Percentiles rank a stretch among this genome's conserved stretches.
Conservation (phyloP, 2,888 invertebrate genomes). For the Mimumesa dahlbomi region DNA sequence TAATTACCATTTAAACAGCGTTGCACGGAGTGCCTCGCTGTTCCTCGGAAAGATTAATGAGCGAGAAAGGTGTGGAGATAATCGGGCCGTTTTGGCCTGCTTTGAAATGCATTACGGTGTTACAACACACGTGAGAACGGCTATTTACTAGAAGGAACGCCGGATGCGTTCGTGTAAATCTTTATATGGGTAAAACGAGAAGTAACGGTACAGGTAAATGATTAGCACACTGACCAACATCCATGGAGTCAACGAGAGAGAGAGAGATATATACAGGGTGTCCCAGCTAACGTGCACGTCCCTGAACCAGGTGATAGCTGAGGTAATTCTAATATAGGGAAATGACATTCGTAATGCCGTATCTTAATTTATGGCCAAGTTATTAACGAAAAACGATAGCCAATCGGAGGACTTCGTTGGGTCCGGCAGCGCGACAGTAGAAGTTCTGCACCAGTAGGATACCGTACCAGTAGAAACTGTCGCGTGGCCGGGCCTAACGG, state of each 20-base stretch:
- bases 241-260: constrained; percentile 8
- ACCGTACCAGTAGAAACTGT: too few species aligned
- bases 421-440: too few species aligned
- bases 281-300: too few species aligned
- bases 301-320: too few species aligned
- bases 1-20: constrained; percentile 30
- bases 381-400: too few species aligned
- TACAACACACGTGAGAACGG: neutral
- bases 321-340: too few species aligned
- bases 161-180: constrained; percentile 14
- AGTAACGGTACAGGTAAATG: constrained; percentile 56
- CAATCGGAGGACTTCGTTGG: too few species aligned
- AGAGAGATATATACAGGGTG: too few species aligned
- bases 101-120: neutral
- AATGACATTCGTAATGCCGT: too few species aligned
- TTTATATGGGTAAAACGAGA: constrained; percentile 31
- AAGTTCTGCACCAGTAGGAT: too few species aligned
- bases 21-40: constrained; percentile 2
- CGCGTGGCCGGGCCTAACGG: too few species aligned
- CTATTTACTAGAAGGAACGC: neutral
- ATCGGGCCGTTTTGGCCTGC: neutral
- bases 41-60: constrained; percentile 12
- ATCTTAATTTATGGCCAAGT: too few species aligned
- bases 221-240: constrained; percentile 71
- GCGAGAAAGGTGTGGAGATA: neutral